Percentiles rank a stretch among this genome's conserved stretches.
These are phyloP conservation scores for Monoplex corrugatus DNA, from an alignment of 2,888 invertebrate species.

Conservation along the genomic window DNA sequence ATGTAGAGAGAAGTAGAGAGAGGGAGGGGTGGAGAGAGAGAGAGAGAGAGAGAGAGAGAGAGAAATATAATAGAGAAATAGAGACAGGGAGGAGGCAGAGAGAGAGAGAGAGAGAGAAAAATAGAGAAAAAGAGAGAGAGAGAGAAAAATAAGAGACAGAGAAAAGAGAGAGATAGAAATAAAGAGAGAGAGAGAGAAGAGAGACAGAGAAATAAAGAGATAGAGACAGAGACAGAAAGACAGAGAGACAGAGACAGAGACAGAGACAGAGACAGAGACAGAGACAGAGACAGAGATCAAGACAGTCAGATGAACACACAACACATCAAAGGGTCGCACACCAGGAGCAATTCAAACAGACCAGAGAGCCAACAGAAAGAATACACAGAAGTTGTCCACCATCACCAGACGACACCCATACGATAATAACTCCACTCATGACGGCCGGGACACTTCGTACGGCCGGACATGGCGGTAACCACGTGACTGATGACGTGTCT, in stretches of 20 bases:
- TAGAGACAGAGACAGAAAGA: not conserved
- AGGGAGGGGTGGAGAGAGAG: not conserved
- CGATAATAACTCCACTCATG: not conserved
- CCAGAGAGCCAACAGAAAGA: no score
- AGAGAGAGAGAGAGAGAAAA: not conserved
- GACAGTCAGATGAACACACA: not conserved
- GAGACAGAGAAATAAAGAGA: not conserved
- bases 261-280: not conserved
- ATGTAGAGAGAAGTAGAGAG: not conserved
- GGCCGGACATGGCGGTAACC: not conserved
- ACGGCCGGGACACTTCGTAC: not conserved
- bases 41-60: not conserved
- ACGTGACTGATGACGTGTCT: conserved; percentile 26
- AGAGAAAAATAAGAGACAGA: no score
- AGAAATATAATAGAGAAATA: not conserved
- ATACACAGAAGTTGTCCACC: no score
- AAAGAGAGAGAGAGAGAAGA: not conserved
- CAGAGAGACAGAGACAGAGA: not conserved
- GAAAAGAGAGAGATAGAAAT: no score
- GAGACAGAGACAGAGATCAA: not conserved
- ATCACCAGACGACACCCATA: no score
- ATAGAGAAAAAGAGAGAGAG: no score
- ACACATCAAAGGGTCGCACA: no score
- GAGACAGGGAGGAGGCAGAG: not conserved
- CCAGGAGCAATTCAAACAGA: no score